Evolutionary conservation across 2,113 vertebrate genomes (phyloP), one percentile per base, ranked within the genome.

Genomic region (Silurus meridionalis): DNA sequence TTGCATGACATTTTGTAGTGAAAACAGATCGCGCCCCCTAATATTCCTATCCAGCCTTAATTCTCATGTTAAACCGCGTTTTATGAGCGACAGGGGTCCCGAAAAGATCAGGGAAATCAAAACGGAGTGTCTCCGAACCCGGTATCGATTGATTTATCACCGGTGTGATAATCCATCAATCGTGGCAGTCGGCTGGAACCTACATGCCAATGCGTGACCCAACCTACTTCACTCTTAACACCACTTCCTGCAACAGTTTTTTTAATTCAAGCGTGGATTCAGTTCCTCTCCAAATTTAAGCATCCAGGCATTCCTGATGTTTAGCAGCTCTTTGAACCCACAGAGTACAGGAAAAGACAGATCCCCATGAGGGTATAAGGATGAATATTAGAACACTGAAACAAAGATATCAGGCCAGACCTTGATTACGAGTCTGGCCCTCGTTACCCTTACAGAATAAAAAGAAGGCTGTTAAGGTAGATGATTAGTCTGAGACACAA

Each of bases 301-400:
- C 53, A 48, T 84, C 72, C 57, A 61, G 83, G 81, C 88, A 82
- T 74, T 25, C 64, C 9, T 21, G 60, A 79, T 71, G 28, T 53
- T 75, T 63, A 60, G 69, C 69, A 60, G 37, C 57, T 8, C 60
- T 82, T 82, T 83, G 57, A 69, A 82, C 57, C 25, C 66, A 46
- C 52, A 67, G n/a, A 67, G 21, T 19, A 46, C 80, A 48, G 77
- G 72, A 83, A 25, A 46, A 88, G 53, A 85, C 67, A 83, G 64
- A 55, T 37, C 37, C 37, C 37, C 37, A 37, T 46, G 63, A 46
- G 25, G 48, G 37, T 37, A 37, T 37, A 84, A 85, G 89, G 87
- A 85, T 88, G 91, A 91, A 91, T 90, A 90, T 80, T n/a, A 17
- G 37, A 66, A 82, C 84, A 86, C 50, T 61, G 82, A 87, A 72